phyloP scores from a whole-genome alignment of 2,797 vertebrate species.

The Manis pentadactyla region DNA sequence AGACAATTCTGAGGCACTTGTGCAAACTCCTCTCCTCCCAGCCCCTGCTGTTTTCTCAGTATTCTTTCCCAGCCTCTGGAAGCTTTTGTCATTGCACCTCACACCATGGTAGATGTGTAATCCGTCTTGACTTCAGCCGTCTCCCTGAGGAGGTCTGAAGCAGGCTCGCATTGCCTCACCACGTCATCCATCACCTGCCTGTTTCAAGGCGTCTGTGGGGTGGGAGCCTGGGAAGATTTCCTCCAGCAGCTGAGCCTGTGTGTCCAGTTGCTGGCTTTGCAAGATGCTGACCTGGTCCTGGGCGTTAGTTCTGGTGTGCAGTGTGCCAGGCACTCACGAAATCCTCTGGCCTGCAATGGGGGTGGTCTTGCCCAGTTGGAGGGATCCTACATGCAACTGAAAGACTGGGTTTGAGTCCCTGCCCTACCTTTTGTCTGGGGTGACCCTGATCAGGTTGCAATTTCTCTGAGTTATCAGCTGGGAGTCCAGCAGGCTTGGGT shows the following conservation, averaged over 20 bases:
- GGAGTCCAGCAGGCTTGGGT: not conserved
- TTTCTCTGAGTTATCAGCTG: slow-evolving; percentile 6
- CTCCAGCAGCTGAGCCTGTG: not conserved
- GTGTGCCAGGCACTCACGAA: not conserved
- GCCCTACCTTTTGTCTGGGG: not conserved
- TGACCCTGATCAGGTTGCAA: not conserved
- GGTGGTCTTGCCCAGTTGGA: not conserved
- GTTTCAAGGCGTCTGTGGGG: not conserved
- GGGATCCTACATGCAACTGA: not conserved
- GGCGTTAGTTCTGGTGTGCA: not conserved
- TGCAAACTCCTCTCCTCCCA: not conserved
- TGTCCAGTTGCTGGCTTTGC: not conserved
- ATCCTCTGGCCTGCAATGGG: not conserved
- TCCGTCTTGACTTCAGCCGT: not conserved
- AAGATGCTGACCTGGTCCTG: not conserved
- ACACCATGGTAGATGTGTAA: not conserved
- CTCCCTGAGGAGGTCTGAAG: not conserved
- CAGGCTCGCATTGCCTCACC: not conserved
- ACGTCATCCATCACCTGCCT: not conserved
- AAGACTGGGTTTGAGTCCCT: slow-evolving; percentile 40
- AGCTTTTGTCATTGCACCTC: not conserved
- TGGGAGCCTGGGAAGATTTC: not conserved
- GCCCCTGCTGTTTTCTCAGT: not conserved
- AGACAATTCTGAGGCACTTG: not conserved
- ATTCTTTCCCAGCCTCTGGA: not conserved